phyloP scores from a whole-genome alignment of 2,113 vertebrate genomes.

The Amblyornis subalaris region DNA sequence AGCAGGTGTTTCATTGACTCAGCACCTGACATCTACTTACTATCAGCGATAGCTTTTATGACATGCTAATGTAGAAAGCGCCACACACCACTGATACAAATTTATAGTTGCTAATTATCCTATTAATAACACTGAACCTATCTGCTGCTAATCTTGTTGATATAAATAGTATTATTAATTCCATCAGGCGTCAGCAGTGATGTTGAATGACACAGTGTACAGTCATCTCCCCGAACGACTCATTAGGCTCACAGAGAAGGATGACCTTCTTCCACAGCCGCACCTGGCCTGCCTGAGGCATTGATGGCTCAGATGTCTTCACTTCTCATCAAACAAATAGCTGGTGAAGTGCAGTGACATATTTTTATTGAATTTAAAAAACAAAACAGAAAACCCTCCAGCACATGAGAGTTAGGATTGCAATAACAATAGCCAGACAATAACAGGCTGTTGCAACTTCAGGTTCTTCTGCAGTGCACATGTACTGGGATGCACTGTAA shows the following conservation, averaged over 20 bases:
- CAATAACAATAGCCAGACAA: neutral
- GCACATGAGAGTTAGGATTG: neutral
- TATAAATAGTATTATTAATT: slow-evolving; percentile 43
- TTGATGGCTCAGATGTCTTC: neutral
- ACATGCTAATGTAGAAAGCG: neutral
- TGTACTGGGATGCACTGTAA: neutral
- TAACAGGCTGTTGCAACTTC: neutral
- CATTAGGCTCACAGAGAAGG: slow-evolving; percentile 3
- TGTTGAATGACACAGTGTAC: slow-evolving; percentile 15
- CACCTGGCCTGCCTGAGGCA: slow-evolving; percentile 26
- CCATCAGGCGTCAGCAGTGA: neutral
- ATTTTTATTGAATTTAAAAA: neutral
- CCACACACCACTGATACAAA: neutral
- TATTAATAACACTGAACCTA: slow-evolving; percentile 31
- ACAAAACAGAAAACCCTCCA: neutral
- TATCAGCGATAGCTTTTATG: neutral
- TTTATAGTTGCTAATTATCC: slow-evolving; percentile 6
- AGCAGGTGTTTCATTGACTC: slow-evolving; percentile 17
- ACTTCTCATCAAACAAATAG: neutral
- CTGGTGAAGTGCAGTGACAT: neutral
- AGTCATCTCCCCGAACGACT: slow-evolving; percentile 13
- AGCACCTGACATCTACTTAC: neutral
- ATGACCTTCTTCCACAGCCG: neutral
- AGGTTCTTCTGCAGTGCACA: neutral
- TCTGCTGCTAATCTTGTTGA: slow-evolving; percentile 31